Evolutionary conservation across 2,888 invertebrate genomes (phyloP).

Genomic region (Ophion costatus): DNA sequence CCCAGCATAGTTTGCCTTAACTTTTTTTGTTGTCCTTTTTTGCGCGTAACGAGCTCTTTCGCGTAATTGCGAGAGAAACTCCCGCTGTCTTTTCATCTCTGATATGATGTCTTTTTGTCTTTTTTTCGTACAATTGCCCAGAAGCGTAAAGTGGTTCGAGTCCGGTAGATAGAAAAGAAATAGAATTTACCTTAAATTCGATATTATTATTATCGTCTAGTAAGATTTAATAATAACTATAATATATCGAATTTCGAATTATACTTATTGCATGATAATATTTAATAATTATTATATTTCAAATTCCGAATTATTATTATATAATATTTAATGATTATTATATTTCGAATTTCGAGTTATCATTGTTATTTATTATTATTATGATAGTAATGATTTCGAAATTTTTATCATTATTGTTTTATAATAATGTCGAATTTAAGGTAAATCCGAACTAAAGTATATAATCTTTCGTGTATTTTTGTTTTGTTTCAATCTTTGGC

Average conservation of each 20-base stretch:
- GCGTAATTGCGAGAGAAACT: slow-evolving; percentile 7
- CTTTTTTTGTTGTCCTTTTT: neutral
- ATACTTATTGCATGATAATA: neutral
- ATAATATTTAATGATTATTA: neutral
- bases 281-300: neutral
- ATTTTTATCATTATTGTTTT: too few relatives aligned
- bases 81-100: slow-evolving; percentile 7
- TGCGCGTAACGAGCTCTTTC: slow-evolving; percentile 33
- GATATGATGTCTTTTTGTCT: slow-evolving; percentile 26
- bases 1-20: slow-evolving; percentile 77
- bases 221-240: neutral
- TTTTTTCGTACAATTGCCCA: slow-evolving; percentile 51
- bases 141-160: slow-evolving; percentile 31
- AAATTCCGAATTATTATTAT: too few relatives aligned
- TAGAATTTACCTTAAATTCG: neutral
- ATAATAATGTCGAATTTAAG: slow-evolving; percentile 23
- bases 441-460: slow-evolving; percentile 16
- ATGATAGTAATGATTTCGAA: too few relatives aligned
- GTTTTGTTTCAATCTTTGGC: slow-evolving; percentile 21
- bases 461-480: slow-evolving; percentile 23
- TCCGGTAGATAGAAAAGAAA: slow-evolving; percentile 21
- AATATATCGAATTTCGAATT: neutral
- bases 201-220: neutral
- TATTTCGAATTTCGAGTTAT: neutral
- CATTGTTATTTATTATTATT: neutral